Conservation (phyloP, 2,113 vertebrate species). For the Jaculus jaculus region DNA sequence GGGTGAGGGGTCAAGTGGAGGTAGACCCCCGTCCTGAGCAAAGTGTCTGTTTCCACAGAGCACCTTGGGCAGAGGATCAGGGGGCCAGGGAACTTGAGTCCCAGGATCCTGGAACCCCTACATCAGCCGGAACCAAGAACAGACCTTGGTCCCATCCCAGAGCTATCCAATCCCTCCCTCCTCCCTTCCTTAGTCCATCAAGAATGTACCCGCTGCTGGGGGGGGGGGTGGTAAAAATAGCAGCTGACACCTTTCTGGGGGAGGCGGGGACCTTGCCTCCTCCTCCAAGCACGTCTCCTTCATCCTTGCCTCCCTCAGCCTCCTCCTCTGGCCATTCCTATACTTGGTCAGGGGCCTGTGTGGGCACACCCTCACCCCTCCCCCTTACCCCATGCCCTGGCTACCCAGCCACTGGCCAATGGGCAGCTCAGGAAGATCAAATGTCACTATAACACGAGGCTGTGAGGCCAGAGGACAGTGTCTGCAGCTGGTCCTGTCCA, state of each 20-base stretch:
- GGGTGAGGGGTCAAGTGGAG: no score
- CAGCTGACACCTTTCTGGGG: slow-evolving; percentile 84
- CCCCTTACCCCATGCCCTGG: background rate
- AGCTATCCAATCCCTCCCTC: background rate
- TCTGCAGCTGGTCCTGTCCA: slow-evolving; percentile 82
- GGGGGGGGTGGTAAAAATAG: slow-evolving; percentile 89
- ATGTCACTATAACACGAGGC: slow-evolving; percentile 92
- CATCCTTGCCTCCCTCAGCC: slow-evolving; percentile 84
- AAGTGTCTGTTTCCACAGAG: accelerated
- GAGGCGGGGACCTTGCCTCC: slow-evolving; percentile 63
- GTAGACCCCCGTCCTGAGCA: background rate
- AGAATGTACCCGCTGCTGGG: slow-evolving; percentile 84
- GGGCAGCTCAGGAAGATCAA: slow-evolving; percentile 86
- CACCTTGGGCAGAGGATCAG: accelerated
- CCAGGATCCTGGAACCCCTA: background rate
- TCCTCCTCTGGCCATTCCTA: slow-evolving; percentile 88
- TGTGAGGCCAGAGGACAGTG: slow-evolving; percentile 81
- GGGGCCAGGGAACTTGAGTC: background rate
- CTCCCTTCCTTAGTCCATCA: background rate
- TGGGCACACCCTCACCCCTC: slow-evolving; percentile 57
- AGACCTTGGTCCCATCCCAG: background rate
- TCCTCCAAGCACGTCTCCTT: slow-evolving; percentile 85
- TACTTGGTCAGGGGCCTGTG: slow-evolving; percentile 82
- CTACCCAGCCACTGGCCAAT: slow-evolving; percentile 88
- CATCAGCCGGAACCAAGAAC: background rate